Percentiles rank a stretch among this genome's conserved stretches.
Evolutionary conservation across 2,113 vertebrate species (phyloP).

Genomic region (Tachuris rubrigastra): DNA sequence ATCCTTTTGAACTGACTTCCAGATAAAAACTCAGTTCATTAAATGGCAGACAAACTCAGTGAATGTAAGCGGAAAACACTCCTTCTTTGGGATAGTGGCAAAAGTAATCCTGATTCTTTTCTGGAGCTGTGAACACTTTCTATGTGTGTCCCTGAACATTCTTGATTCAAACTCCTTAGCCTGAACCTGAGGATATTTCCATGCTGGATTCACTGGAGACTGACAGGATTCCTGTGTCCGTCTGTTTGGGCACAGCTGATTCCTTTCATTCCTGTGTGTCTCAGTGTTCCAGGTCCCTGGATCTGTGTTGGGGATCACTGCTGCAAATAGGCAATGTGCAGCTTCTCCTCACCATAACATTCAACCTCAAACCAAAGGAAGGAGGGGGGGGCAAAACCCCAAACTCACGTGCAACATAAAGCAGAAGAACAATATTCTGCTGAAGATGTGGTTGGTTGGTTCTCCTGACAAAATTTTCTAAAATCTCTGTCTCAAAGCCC

Average conservation of each 20-base stretch:
- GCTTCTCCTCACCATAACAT: not conserved
- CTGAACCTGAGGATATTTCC: not conserved
- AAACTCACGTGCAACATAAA: not conserved
- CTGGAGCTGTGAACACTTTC: not conserved
- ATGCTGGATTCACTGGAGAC: not conserved
- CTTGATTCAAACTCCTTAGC: not conserved
- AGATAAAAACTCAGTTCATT: not conserved
- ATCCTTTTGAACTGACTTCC: not conserved
- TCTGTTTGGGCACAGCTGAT: slow-evolving; percentile 17
- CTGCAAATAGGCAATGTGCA: not conserved
- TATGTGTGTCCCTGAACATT: not conserved
- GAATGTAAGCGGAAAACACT: not conserved
- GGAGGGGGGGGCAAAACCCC: not conserved
- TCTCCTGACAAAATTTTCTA: not conserved
- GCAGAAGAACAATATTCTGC: not conserved
- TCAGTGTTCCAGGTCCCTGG: not conserved
- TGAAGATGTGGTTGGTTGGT: not conserved
- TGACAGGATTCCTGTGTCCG: not conserved
- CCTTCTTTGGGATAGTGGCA: not conserved
- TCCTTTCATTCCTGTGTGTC: not conserved
- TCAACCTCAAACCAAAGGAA: not conserved
- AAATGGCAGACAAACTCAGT: not conserved
- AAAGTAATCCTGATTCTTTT: not conserved
- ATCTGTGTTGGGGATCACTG: not conserved
- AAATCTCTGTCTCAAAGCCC: not conserved